These are phyloP conservation scores for Paraescarpia echinospica DNA, from an alignment of 1,140 invertebrate genomes.

Conservation along the genomic window DNA sequence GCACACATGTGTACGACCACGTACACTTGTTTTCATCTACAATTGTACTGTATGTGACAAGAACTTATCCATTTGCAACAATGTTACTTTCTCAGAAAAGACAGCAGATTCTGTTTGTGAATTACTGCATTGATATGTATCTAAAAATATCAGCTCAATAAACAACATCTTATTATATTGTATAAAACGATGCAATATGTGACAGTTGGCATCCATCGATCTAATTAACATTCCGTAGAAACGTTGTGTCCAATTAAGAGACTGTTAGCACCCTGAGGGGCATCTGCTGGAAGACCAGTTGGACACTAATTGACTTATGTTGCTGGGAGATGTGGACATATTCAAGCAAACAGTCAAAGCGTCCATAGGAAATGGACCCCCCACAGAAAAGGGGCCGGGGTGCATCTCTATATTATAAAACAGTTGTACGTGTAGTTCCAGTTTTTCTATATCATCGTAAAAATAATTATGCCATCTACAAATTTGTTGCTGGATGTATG, in stretches of 20 bases:
- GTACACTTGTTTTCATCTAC: not conserved
- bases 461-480: too few relatives aligned
- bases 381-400: not conserved
- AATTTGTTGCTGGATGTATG: too few relatives aligned
- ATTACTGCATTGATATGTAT: not conserved
- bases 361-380: not conserved
- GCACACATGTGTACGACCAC: too few relatives aligned
- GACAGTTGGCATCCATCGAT: not conserved
- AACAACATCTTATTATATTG: not conserved
- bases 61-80: not conserved
- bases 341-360: not conserved
- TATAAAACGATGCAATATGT: not conserved
- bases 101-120: too few relatives aligned
- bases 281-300: not conserved
- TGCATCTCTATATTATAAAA: too few relatives aligned
- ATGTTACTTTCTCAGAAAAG: not conserved
- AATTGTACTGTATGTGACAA: not conserved
- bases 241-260: not conserved
- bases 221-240: not conserved
- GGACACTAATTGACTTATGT: not conserved
- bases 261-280: not conserved
- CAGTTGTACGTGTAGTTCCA: too few relatives aligned
- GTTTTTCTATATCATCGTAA: too few relatives aligned
- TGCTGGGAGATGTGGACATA: not conserved
- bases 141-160: not conserved